A percentile compares a stretch with the other conserved stretches of the same genome.
These are phyloP conservation scores for Girardinus metallicus DNA, from an alignment of 2,797 vertebrate species.

Conservation along the genomic window DNA sequence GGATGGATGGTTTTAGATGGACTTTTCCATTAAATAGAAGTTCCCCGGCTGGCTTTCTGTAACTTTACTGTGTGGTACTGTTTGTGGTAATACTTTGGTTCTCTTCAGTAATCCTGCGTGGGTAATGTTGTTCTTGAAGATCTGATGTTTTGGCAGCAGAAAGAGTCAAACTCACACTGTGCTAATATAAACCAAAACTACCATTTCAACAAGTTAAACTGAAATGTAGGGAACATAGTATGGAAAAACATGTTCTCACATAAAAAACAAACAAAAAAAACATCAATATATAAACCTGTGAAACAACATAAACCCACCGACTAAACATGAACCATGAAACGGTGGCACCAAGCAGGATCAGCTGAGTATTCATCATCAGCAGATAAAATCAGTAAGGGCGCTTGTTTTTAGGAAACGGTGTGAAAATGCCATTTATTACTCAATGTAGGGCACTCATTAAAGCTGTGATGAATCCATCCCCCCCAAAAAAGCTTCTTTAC, in stretches of 20 bases:
- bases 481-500: not conserved
- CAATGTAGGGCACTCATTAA: not conserved
- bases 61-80: not conserved
- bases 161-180: not conserved
- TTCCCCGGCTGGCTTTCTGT: not conserved
- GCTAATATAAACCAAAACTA: not conserved
- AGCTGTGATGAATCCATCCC: not conserved
- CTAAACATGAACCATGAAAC: not conserved
- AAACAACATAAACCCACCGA: not conserved
- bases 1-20: not conserved
- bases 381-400: not conserved
- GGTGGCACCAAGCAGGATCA: not conserved
- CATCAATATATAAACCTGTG: not conserved
- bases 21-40: not conserved
- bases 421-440: not conserved
- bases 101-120: not conserved
- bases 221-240: not conserved
- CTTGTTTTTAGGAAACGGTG: not conserved
- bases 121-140: not conserved
- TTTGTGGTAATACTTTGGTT: too few relatives aligned
- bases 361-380: not conserved
- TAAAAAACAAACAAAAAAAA: slow-evolving; percentile 7
- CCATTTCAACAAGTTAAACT: not conserved
- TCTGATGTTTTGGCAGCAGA: slow-evolving; percentile 3
- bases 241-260: slow-evolving; percentile 17